Base-by-base conservation (phyloP, 2,797 vertebrate genomes). In the Ceyx erithaca region DNA sequence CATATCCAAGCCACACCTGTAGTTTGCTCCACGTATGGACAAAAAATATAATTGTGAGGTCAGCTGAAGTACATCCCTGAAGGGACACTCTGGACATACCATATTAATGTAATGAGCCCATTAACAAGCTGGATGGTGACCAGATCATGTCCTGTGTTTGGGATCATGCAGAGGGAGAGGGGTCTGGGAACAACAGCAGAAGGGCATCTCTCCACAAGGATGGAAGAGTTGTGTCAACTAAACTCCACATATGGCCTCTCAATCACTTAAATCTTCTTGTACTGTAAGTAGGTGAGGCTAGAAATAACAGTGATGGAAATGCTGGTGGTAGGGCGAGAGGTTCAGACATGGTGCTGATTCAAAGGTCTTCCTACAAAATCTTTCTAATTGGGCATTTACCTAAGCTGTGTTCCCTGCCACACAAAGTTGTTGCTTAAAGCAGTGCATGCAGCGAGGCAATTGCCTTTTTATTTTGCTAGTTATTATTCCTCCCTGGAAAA, bases 371-470 rank as follows among this genome's bases (percentile, higher is more conserved):
- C 76, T 94, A 85, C 79, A 87, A 94, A 97, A 91, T 75, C 69
- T 72, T 96, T 91, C 88, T 97, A 92, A 96, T 49, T 92, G 92
- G 87, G 59, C 80, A 95, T 92, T 94, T 93, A 93, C 71, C 77
- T 91, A 84, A 81, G 85, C 86, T 83, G 54, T 41, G 33, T 85
- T 72, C 40, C 30, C 75, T 41, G 57, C 40, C 62, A 58, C 73
- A 63, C 30, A 20, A 78, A 93, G 88, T 59, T 2, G 1, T 73
- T 85, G 88, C 64, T 72, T 94, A 95, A 86, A 85, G 76, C 35
- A 81, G 77, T 43, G 78, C 91, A 78, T 23, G 52, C 70, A 79
- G 85, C 5, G 14, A 94, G 80, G 73, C 91, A 94, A 92, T 62
- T 89, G 90, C 80, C 71, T 76, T 89, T 86, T 90, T 88, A 92